Evolutionary conservation across 2,888 invertebrate genomes (phyloP), one percentile per base, ranked within the genome.

Genomic region (Lasioglossum lativentre): DNA sequence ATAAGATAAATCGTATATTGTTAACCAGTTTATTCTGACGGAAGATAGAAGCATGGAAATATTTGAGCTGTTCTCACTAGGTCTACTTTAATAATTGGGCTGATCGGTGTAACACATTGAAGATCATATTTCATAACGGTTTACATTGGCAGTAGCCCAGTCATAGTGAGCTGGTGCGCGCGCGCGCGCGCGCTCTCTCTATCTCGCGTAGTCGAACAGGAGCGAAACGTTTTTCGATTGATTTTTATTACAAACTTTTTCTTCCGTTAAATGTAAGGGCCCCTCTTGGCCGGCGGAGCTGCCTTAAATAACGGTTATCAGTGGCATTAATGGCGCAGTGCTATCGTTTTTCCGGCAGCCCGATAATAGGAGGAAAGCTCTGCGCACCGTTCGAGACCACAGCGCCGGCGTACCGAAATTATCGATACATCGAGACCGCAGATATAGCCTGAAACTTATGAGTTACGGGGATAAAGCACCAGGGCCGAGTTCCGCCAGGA

Each of bases 281-380:
- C 34, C 1, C 74, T 63, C 45, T n/a, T 72, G 66, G 19, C 34
- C 45, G 30, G 68, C 30, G n/a, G n/a, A 72, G 75, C 76, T 80
- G 82, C 40, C 90, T 90, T 90, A 90, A 90, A 90, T 90, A 90
- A 90, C 75, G 80, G 88, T 90, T 90, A 90, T 90, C 90, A 88
- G 88, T 87, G 85, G 86, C 87, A 86, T 89, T 90, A 90, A 90
- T 90, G 90, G 90, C 85, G 73, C 74, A 10, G 79, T 52, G 84
- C 86, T 88, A 88, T 89, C 90, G 89, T 90, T 90, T 90, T 89
- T 90, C 87, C 89, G 82, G 83, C 56, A 52, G 80, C 59, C 90
- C 86, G 87, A 90, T 89, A 90, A 90, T 86, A 82, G 86, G 82
- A 81, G 75, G 84, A 85, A 86, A 84, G 90, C 83, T 83, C 30